A percentile compares a stretch with the other conserved stretches of the same genome.
Conservation (phyloP, 2,113 vertebrate genomes). For the Craseonycteris thonglongyai region DNA sequence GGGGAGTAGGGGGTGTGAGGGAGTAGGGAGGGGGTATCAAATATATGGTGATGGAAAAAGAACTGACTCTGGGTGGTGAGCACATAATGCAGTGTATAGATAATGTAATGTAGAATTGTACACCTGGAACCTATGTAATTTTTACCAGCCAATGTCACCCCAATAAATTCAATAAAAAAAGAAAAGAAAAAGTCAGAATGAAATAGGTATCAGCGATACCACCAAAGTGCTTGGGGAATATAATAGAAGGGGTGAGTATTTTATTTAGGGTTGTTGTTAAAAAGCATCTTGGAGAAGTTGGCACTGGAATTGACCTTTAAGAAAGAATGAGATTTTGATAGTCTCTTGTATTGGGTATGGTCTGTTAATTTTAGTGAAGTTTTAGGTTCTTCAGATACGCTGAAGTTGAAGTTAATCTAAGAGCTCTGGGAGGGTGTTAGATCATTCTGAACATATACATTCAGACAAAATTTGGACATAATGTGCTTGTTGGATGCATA, state of each 20-base stretch:
- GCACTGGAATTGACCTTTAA: not conserved
- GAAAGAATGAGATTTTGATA: conserved; percentile 2
- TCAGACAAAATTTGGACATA: not conserved
- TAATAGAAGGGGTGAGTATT: not conserved
- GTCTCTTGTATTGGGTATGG: not conserved
- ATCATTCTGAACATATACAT: not conserved
- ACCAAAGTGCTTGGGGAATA: not conserved
- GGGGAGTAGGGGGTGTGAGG: too few species aligned
- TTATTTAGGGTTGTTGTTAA: not conserved
- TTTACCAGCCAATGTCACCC: too few species aligned
- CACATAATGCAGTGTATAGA: too few species aligned
- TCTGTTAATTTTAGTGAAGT: not conserved
- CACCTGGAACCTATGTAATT: too few species aligned
- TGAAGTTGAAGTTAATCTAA: not conserved
- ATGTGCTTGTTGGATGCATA: not conserved
- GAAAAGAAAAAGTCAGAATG: not conserved
- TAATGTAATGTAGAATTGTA: too few species aligned
- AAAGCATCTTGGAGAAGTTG: not conserved
- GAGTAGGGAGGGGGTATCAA: too few species aligned
- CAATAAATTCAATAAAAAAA: too few species aligned
- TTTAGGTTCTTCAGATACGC: not conserved
- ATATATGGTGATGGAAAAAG: too few species aligned
- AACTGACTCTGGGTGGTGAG: too few species aligned
- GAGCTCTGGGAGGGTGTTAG: not conserved
- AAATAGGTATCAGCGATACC: not conserved